Base-by-base conservation (phyloP, 2,113 vertebrate genomes). In the Aspidoscelis tigris region DNA sequence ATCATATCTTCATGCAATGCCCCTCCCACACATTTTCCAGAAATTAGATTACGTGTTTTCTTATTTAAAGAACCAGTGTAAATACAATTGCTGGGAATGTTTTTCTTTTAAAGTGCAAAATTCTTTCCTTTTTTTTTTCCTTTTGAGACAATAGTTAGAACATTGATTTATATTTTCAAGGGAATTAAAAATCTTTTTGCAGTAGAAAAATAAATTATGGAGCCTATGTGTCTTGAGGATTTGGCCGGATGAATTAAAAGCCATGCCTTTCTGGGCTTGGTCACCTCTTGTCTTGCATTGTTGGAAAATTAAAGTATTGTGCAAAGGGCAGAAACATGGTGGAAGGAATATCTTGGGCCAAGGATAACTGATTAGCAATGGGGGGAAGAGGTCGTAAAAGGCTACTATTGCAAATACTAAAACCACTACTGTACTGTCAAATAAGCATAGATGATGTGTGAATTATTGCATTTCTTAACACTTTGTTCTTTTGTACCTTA, bases 1-100 rank as follows among this genome's bases (percentile, higher is more conserved):
- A 95, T 93, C 87, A 95, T 88, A 88, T 92, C 89, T 91, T 95
- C 96, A 96, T 96, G 95, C 96, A 96, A 84, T 68, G 68, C 88
- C 86, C 93, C 89, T 76, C 88, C 55, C 87, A 81, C 89, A 61
- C 18, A 4, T 61, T 85, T 61, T 86, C 85, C 89, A 87, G 84
- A 84, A 74, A 61, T 41, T 87, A 89, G 91, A 88, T 92, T 93
- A 93, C 86, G 95, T 76, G 92, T 95, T 92, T 92, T 94, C 92
- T 88, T 89, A 92, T 94, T 95, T 70, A 70, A 95, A 94, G 92
- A 95, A 95, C 85, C 91, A 93, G 92, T 95, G 90, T 94, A 96
- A 95, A 95, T 93, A 96, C 91, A 95, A 87, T 92, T 87, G 89
- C 90, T 92, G 87, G 87, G 96, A 41, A 39, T 39, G 33, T 4